Percentiles rank a stretch among this genome's conserved stretches.
These are phyloP conservation scores for Limenitis camilla DNA, from an alignment of 2,888 invertebrate species.

Conservation along the genomic window DNA sequence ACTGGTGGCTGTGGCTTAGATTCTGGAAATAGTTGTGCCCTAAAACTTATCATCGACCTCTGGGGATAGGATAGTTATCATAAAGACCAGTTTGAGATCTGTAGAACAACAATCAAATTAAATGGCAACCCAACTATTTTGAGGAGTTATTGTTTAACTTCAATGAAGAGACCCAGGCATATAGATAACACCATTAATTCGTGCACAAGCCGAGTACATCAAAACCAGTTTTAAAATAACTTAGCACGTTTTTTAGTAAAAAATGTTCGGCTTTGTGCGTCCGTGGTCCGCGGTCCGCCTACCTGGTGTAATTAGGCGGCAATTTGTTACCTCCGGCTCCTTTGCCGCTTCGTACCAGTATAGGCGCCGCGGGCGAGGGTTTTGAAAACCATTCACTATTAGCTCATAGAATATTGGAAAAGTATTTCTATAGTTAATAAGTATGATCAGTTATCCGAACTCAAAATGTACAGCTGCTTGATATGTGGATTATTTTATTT, in stretches of 20 bases:
- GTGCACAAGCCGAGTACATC: conserved; percentile 1
- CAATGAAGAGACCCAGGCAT: not conserved
- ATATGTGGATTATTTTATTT: no score
- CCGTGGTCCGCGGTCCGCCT: conserved; percentile 20
- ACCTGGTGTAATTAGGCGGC: conserved; percentile 36
- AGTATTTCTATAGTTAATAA: not conserved
- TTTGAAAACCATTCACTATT: conserved; percentile 8
- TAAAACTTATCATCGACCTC: no score
- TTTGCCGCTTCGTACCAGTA: conserved; percentile 18
- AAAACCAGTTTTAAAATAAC: conserved; percentile 32
- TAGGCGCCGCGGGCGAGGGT: conserved; percentile 23
- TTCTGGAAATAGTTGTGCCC: no score
- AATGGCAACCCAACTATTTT: not conserved
- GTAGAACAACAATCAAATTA: no score
- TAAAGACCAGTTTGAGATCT: no score
- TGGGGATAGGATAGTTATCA: no score
- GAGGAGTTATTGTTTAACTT: not conserved
- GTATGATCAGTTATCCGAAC: no score
- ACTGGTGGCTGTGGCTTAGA: no score
- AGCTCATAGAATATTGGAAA: not conserved
- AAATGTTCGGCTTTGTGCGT: conserved; percentile 31
- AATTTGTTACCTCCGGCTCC: conserved; percentile 30
- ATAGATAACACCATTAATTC: conserved; percentile 11
- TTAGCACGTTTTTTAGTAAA: conserved; percentile 33
- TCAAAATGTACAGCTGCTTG: no score